phyloP scores from a whole-genome alignment of 2,797 vertebrate species.

The Chromobotia macracanthus region DNA sequence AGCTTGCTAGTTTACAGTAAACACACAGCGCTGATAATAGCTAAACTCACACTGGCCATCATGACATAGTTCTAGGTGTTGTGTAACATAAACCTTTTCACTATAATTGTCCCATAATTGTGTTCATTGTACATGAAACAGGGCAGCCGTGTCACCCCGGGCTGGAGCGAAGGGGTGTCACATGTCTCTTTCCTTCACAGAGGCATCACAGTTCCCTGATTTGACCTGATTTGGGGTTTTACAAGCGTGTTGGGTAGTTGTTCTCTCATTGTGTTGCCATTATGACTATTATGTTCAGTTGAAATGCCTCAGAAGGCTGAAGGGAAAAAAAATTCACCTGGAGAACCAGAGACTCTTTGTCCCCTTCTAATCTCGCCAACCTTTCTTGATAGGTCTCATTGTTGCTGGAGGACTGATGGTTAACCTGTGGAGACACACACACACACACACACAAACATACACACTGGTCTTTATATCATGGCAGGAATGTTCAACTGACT shows the following conservation, averaged over 20 bases:
- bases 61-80: not conserved
- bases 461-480: not conserved
- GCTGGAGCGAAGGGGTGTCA: constrained; percentile 5
- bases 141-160: constrained; percentile 5
- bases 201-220: constrained; percentile 9
- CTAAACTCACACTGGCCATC: constrained; percentile 7
- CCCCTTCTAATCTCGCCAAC: constrained; percentile 91
- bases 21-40: not conserved
- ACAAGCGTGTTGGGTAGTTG: constrained; percentile 1
- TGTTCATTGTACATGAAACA: not conserved
- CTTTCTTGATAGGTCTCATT: constrained; percentile 94
- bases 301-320: not conserved
- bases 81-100: constrained; percentile 8
- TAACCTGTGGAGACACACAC: constrained; percentile 77
- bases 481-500: not conserved
- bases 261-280: constrained; percentile 23
- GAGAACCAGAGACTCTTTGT: constrained; percentile 95
- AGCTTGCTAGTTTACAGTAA: constrained; percentile 33
- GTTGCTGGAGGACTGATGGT: constrained; percentile 81
- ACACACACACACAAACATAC: constrained; percentile 1
- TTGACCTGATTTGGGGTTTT: constrained; percentile 21
- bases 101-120: not conserved
- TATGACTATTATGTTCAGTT: constrained; percentile 12
- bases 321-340: constrained; percentile 82
- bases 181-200: constrained; percentile 5